A percentile compares a stretch with the other conserved stretches of the same genome.
These are phyloP conservation scores for Coreius guichenoti DNA, from an alignment of 2,797 vertebrate species.

Conservation along the genomic window DNA sequence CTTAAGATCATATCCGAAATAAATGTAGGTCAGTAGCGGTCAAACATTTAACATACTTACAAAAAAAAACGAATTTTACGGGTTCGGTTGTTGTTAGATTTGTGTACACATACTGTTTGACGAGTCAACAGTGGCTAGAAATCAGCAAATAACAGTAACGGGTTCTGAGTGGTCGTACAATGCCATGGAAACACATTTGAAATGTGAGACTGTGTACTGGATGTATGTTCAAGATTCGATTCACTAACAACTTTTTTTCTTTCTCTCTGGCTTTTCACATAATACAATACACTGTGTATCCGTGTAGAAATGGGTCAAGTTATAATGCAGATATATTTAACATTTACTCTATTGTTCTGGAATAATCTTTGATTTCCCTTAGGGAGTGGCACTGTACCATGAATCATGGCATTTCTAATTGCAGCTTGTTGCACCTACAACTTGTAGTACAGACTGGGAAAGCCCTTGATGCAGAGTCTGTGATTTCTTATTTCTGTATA, in stretches of 20 bases:
- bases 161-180: background rate
- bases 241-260: constrained; percentile 23
- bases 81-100: background rate
- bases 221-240: constrained; percentile 7
- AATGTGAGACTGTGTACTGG: constrained; percentile 24
- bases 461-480: constrained; percentile 8
- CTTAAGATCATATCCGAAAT: background rate
- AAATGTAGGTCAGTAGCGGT: background rate
- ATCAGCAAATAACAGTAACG: background rate
- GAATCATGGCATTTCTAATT: constrained; percentile 50
- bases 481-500: constrained; percentile 10
- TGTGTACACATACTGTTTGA: constrained; percentile 2
- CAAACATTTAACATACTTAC: background rate
- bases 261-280: background rate
- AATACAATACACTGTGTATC: background rate
- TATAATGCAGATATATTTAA: constrained; percentile 25
- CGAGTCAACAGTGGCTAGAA: constrained; percentile 17
- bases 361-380: constrained; percentile 43
- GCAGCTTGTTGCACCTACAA: constrained; percentile 47
- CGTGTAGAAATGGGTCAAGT: constrained; percentile 8
- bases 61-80: background rate
- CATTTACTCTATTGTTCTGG: constrained; percentile 20
- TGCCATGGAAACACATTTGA: constrained; percentile 41
- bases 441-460: constrained; percentile 16
- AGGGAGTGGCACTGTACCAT: constrained; percentile 47